These are phyloP conservation scores for Diorhabda carinulata DNA, from an alignment of 1,140 invertebrate genomes.

Conservation along the genomic window DNA sequence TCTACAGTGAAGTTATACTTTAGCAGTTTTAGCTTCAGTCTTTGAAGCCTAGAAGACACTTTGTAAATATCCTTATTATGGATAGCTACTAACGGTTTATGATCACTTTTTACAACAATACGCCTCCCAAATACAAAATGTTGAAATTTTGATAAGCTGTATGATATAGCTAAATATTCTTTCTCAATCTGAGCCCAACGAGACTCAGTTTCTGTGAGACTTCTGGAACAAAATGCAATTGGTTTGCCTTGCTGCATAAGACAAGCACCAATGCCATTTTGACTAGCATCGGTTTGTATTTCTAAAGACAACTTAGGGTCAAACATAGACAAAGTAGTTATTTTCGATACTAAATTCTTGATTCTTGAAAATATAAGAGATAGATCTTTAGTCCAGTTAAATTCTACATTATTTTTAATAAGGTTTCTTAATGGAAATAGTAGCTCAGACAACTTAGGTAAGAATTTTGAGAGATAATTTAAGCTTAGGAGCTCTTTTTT, in stretches of 20 bases:
- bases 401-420: too few species aligned
- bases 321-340: too few species aligned
- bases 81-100: conserved; percentile 14
- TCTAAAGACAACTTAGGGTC: too few species aligned
- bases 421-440: too few species aligned
- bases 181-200: conserved; percentile 13
- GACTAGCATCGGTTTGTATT: not conserved
- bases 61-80: conserved; percentile 16
- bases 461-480: too few species aligned
- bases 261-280: conserved; percentile 22
- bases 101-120: conserved; percentile 18
- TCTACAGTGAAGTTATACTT: conserved; percentile 15
- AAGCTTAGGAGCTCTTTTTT: too few species aligned
- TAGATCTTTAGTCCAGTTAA: too few species aligned
- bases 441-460: too few species aligned
- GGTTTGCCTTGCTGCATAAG: conserved; percentile 19
- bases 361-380: too few species aligned
- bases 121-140: conserved; percentile 5
- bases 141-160: not conserved
- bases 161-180: conserved; percentile 4
- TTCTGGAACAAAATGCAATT: not conserved
- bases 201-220: conserved; percentile 4
- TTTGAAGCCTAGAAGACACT: conserved; percentile 11
- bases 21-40: conserved; percentile 15
- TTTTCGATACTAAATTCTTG: too few species aligned